phyloP scores from a whole-genome alignment of 2,888 invertebrate genomes.

The Silvanus unidentatus region DNA sequence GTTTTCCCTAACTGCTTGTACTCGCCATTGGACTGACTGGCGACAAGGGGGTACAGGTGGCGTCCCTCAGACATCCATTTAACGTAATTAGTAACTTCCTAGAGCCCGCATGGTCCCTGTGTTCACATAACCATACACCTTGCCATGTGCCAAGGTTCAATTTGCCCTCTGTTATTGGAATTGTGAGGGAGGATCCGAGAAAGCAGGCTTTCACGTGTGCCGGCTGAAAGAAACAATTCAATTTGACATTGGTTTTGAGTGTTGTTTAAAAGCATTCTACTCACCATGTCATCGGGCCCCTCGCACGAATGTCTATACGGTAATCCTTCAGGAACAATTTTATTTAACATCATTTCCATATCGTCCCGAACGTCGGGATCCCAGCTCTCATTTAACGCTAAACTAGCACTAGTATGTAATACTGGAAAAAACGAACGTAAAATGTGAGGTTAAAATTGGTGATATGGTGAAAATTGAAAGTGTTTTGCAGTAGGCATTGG shows the following conservation, averaged over 20 bases:
- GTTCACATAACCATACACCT: constrained; percentile 97
- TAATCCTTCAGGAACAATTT: constrained; percentile 95
- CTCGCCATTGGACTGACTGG: constrained; percentile 81
- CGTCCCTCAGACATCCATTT: constrained; percentile 84
- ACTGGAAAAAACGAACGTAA: constrained; percentile 65
- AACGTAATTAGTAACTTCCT: constrained; percentile 79
- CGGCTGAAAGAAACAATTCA: constrained; percentile 58
- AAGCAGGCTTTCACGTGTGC: constrained; percentile 97
- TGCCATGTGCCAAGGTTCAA: constrained; percentile 96
- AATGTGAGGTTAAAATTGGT: constrained; percentile 9
- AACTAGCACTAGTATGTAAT: constrained; percentile 95
- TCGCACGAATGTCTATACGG: constrained; percentile 95
- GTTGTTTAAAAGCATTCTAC: no score
- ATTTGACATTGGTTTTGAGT: background rate
- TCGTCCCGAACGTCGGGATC: constrained; percentile 96
- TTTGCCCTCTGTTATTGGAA: constrained; percentile 94
- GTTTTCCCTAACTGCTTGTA: constrained; percentile 85
- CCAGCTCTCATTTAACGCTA: constrained; percentile 97
- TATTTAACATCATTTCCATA: constrained; percentile 99
- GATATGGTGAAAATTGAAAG: no score
- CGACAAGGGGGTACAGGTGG: constrained; percentile 79
- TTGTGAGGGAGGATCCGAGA: constrained; percentile 89
- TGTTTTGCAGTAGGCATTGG: constrained; percentile 12
- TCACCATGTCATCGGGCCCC: constrained; percentile 98
- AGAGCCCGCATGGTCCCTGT: constrained; percentile 92